phyloP scores from a whole-genome alignment of 1,140 invertebrate genomes.

The Lysiphlebus fabarum region DNA sequence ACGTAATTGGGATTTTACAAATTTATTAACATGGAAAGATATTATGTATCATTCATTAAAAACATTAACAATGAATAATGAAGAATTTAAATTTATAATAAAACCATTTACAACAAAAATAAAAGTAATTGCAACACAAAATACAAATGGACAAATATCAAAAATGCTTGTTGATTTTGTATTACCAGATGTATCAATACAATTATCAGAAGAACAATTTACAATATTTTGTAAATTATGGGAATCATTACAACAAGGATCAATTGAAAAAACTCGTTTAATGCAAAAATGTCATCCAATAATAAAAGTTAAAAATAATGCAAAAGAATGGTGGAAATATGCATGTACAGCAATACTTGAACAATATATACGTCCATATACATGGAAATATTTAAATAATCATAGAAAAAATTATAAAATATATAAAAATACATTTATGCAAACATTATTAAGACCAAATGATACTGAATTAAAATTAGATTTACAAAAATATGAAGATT shows the following conservation, averaged over 20 bases:
- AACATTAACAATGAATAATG: slow-evolving; percentile 72
- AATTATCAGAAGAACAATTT: slow-evolving; percentile 72
- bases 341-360: slow-evolving; percentile 71
- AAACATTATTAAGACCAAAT: slow-evolving; percentile 67
- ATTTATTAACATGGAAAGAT: slow-evolving; percentile 65
- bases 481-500: slow-evolving; percentile 73
- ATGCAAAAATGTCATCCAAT: slow-evolving; percentile 49
- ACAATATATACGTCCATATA: slow-evolving; percentile 69
- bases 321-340: slow-evolving; percentile 72
- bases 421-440: slow-evolving; percentile 72
- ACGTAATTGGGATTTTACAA: slow-evolving; percentile 57
- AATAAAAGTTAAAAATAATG: slow-evolving; percentile 50
- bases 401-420: slow-evolving; percentile 69
- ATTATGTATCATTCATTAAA: slow-evolving; percentile 70
- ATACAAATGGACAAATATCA: slow-evolving; percentile 67
- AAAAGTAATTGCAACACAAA: slow-evolving; percentile 76
- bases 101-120: slow-evolving; percentile 75
- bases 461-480: slow-evolving; percentile 71
- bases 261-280: slow-evolving; percentile 58
- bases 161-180: slow-evolving; percentile 73
- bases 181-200: slow-evolving; percentile 72
- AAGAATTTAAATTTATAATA: slow-evolving; percentile 71
- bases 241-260: slow-evolving; percentile 67
- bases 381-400: slow-evolving; percentile 68
- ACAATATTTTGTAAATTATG: slow-evolving; percentile 65